Conservation (phyloP, 2,113 vertebrate genomes). For the Vulpes ferrilata region DNA sequence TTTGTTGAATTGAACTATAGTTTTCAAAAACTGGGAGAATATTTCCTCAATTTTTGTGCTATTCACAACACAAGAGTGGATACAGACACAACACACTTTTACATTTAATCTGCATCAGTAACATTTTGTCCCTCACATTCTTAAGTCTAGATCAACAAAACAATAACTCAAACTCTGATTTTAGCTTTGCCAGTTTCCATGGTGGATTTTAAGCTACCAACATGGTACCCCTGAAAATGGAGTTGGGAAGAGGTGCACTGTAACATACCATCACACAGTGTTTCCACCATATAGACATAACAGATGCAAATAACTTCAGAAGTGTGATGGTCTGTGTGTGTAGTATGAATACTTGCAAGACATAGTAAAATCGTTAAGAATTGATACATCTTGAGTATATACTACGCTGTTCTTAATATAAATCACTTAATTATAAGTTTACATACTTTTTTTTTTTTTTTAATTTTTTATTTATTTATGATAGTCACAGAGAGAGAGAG, state of each 20-base stretch:
- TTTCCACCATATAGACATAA: neutral
- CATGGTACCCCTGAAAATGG: neutral
- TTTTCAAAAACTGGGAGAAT: neutral
- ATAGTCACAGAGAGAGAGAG: no score
- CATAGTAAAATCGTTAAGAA: neutral
- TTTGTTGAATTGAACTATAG: neutral
- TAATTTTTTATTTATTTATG: no score
- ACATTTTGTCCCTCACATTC: neutral
- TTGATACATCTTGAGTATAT: neutral
- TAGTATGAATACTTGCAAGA: neutral
- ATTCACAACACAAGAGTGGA: neutral
- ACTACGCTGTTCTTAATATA: neutral
- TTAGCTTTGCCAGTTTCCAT: neutral
- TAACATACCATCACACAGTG: no score
- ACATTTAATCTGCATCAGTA: neutral
- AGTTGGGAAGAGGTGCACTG: neutral
- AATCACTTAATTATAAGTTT: neutral
- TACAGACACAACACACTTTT: neutral
- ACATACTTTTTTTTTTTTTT: neutral
- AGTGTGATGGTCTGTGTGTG: neutral
- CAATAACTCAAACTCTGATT: neutral
- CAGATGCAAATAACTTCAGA: neutral
- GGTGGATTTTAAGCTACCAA: neutral
- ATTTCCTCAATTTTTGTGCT: neutral
- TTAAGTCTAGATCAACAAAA: neutral